Conservation (phyloP, 53 echinoderm and acorn worm species). For the Pentamera pediparva region DNA sequence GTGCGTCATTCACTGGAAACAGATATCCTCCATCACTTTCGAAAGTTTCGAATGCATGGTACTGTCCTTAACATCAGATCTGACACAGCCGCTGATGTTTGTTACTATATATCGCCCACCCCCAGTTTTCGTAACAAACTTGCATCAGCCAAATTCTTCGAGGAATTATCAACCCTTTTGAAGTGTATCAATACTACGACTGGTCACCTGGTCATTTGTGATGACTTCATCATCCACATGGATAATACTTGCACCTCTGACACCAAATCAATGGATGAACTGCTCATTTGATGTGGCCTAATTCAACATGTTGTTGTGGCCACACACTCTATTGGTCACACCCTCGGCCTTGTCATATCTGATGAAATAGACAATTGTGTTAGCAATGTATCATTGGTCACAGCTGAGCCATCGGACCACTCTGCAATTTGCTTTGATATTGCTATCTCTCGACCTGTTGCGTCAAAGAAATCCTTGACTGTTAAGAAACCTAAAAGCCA, state of each 20-base stretch:
- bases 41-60: neutral
- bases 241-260: neutral
- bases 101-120: neutral
- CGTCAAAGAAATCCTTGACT: too few relatives aligned
- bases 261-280: neutral
- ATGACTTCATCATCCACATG: constrained; percentile 7
- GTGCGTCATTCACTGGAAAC: neutral
- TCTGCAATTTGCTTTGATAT: neutral
- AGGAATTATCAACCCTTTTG: constrained; percentile 3
- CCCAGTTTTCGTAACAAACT: neutral
- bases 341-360: constrained; percentile 3
- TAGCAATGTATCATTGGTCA: neutral
- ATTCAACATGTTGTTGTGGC: neutral
- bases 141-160: neutral
- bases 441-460: neutral
- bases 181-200: neutral
- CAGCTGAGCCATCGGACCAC: neutral
- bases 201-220: neutral
- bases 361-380: neutral
- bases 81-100: neutral
- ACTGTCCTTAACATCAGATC: neutral
- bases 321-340: neutral
- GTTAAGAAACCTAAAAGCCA: too few relatives aligned
- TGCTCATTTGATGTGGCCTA: neutral
- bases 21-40: too few relatives aligned